Evolutionary conservation across 2,797 vertebrate species (phyloP), one percentile per base, ranked within the genome.

Genomic region (Anguilla megastoma): DNA sequence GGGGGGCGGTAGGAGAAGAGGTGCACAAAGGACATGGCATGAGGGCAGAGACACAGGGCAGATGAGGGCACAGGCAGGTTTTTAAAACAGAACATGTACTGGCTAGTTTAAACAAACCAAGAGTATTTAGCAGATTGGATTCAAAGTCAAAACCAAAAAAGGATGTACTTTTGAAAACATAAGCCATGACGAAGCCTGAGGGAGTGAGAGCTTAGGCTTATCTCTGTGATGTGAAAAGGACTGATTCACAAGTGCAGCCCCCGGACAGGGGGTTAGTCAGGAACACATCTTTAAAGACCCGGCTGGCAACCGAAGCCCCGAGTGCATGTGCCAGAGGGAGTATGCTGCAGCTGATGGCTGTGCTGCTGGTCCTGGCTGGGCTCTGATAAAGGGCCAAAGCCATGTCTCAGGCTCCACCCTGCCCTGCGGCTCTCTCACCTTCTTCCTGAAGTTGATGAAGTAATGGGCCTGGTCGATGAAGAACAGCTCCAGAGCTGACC

Each of bases 391-490:
- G 0, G 16, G 33, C 48, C 48, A 41, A 41, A 6, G 18, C 60
- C 30, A 18, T 54, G 12, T 24, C 18, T 27, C 21, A 60, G 60
- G 36, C 0, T 7, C 48, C 12, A 48, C 14, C 63, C 48, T 66
- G 79, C 52, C 30, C 27, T 36, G 36, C 36, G 21, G 36, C 0
- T 2, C 16, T 79, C 33, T 80, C 82, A 94, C 97, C 97, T 98
- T 97, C 91, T 98, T 97, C 0, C 91, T 97, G 95, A 99, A 99
- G 94, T 99, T 99, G 96, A 99, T 97, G 93, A 99, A 99, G 94
- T 98, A 99, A 93, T 99, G 98, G 90, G 98, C 95, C 92, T 99
- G 98, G 92, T 99, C 98, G 0, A 99, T 98, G 94, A 99, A 99
- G 96, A 99, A 99, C 45, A 99, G 96, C 93, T 99, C 99, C 3